Conservation (phyloP, 1,140 invertebrate genomes). For the Papilio dardanus region DNA sequence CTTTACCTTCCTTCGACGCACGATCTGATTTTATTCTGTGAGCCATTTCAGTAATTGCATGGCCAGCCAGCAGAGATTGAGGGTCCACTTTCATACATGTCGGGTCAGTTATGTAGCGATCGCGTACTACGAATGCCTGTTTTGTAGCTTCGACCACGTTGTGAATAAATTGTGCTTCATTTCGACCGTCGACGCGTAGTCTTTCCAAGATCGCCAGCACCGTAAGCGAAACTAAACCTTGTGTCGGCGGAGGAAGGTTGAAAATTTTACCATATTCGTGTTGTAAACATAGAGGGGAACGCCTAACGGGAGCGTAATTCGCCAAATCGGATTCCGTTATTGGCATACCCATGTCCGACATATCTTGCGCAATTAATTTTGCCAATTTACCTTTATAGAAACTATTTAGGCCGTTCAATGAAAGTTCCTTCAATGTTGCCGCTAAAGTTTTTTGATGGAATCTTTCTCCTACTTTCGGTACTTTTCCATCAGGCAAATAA, state of each 20-base stretch:
- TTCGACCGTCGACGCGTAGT: constrained; percentile 62
- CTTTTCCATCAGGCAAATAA: constrained; percentile 54
- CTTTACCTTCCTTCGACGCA: constrained; percentile 47
- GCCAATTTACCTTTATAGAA: constrained; percentile 71
- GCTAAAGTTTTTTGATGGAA: constrained; percentile 67
- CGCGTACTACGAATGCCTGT: constrained; percentile 66
- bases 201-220: constrained; percentile 71
- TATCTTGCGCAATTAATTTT: constrained; percentile 65
- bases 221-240: constrained; percentile 67
- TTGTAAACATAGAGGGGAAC: constrained; percentile 57
- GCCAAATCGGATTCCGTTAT: constrained; percentile 68
- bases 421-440: constrained; percentile 58
- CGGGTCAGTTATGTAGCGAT: constrained; percentile 71
- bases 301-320: constrained; percentile 64
- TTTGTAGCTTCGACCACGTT: constrained; percentile 73
- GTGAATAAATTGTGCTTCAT: constrained; percentile 74
- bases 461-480: constrained; percentile 57
- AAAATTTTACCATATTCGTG: constrained; percentile 63
- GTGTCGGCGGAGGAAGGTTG: constrained; percentile 71
- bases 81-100: constrained; percentile 63
- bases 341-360: constrained; percentile 64
- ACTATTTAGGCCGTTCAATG: constrained; percentile 65
- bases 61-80: constrained; percentile 53
- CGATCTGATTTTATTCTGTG: constrained; percentile 56
- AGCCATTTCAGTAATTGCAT: constrained; percentile 61